These are phyloP conservation scores for Boloria selene DNA, from an alignment of 2,888 invertebrate genomes.

Conservation along the genomic window DNA sequence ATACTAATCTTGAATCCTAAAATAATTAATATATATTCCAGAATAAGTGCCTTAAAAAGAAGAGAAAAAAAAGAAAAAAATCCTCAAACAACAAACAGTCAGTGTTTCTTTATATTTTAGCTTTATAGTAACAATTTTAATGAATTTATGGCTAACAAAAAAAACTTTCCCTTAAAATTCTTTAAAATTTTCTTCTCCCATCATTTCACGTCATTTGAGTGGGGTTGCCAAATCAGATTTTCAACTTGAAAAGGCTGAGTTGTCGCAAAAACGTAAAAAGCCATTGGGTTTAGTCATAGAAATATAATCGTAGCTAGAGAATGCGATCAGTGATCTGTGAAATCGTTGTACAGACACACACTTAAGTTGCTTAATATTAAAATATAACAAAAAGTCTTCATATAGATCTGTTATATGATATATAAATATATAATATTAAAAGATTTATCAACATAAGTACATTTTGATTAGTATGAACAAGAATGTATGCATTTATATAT, in stretches of 20 bases:
- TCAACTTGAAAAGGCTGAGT: conserved; percentile 6
- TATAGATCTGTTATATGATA: neutral
- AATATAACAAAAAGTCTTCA: neutral
- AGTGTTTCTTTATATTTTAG: too few relatives aligned
- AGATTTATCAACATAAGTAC: too few relatives aligned
- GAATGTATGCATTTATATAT: too few relatives aligned
- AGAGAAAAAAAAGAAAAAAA: too few relatives aligned
- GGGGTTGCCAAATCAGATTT: neutral
- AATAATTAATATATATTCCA: too few relatives aligned
- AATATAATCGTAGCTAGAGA: conserved; percentile 20
- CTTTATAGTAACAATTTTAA: too few relatives aligned
- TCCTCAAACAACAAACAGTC: too few relatives aligned
- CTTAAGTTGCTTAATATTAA: conserved; percentile 8
- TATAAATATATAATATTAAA: too few relatives aligned
- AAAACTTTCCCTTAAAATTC: neutral
- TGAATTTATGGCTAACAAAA: neutral
- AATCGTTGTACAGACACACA: conserved; percentile 18
- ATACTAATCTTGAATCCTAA: too few relatives aligned
- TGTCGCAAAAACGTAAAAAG: conserved; percentile 16
- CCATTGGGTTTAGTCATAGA: conserved; percentile 17
- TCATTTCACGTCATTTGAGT: neutral
- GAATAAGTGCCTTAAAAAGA: too few relatives aligned
- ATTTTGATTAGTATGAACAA: too few relatives aligned
- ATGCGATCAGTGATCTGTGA: conserved; percentile 21
- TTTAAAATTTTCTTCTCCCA: neutral